Base-by-base conservation (phyloP, 2,797 vertebrate genomes). In the Trichosurus vulpecula region DNA sequence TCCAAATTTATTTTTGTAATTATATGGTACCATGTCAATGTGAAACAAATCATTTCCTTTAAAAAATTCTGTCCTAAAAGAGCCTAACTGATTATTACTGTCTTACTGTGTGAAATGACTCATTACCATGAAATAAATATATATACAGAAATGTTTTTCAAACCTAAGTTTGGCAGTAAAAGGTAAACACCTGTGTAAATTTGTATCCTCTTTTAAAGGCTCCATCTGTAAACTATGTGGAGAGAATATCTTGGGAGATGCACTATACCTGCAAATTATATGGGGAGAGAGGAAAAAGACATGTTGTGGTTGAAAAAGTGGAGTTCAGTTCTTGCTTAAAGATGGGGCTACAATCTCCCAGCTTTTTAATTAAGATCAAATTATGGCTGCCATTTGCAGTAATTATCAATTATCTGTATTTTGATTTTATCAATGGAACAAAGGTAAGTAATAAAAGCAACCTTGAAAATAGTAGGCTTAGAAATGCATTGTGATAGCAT, bases 391-490 rank as follows among this genome's bases (percentile, higher is more conserved):
- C 92, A 97, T 97, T 97, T 97, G 96, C 92, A 97, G 94, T 95
- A 98, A 96, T 98, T 97, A 97, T 90, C 61, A 98, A 97, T 97
- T 98, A 98, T 97, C 96, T 97, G 91, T 95, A 95, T 98, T 97
- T 98, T 95, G 96, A 90, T 98, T 97, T 97, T 97, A 98, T 95
- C 96, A 97, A 92, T 97, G 97, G 92, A 96, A 96, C 56, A 97
- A 94, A 97, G 19, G 87, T 58, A 54, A 95, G 93, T 90, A 96
- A 96, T 97, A 98, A 98, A 97, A 58, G 91, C 96, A 98, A 96
- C 31, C 90, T 89, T 96, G 95, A 98, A 96, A 98, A 98, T 1
- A 98, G 41, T 57, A 97, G 93, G 94, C 91, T 94, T 92, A 96
- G 94, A 98, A 98, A 98, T 89, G 91, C 90, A 57, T 0, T 12